Percentiles rank a stretch among this genome's conserved stretches.
These are phyloP conservation scores for Accipiter virgatus DNA, from an alignment of 2,113 vertebrate genomes.

Conservation along the genomic window DNA sequence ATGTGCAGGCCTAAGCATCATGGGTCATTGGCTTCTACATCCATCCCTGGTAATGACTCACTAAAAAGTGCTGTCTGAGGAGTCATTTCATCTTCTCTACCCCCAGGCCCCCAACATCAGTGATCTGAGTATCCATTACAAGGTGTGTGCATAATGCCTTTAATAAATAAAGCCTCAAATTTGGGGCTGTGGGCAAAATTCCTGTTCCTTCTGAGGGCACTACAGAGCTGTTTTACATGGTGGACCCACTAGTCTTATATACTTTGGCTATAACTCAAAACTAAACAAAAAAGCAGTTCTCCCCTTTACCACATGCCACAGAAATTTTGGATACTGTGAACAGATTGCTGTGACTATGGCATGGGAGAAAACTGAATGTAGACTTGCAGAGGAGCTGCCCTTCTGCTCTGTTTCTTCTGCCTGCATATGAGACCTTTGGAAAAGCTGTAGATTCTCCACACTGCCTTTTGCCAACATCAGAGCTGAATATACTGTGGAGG, in stretches of 20 bases:
- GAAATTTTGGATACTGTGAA: background rate
- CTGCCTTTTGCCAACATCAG: background rate
- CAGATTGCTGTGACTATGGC: background rate
- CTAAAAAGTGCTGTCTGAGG: background rate
- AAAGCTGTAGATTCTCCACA: background rate
- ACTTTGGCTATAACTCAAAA: background rate
- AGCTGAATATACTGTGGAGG: background rate
- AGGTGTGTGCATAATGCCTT: background rate
- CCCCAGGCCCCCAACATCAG: fast-evolving
- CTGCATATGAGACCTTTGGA: background rate
- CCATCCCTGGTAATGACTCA: background rate
- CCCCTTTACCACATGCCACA: background rate
- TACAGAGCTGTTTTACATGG: background rate
- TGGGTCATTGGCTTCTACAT: background rate
- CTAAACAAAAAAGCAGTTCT: background rate
- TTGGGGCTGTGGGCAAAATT: background rate
- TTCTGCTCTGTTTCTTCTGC: background rate
- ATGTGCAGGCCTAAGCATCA: background rate
- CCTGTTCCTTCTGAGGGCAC: background rate
- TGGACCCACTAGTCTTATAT: background rate
- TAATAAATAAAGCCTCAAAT: background rate
- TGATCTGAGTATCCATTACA: background rate
- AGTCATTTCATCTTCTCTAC: background rate
- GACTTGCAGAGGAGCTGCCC: background rate
- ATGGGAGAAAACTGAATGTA: background rate